Percentiles rank a stretch among this genome's conserved stretches.
These are phyloP conservation scores for Porites divaricata DNA, from an alignment of 92 coral and sea anemone species.

Conservation along the genomic window DNA sequence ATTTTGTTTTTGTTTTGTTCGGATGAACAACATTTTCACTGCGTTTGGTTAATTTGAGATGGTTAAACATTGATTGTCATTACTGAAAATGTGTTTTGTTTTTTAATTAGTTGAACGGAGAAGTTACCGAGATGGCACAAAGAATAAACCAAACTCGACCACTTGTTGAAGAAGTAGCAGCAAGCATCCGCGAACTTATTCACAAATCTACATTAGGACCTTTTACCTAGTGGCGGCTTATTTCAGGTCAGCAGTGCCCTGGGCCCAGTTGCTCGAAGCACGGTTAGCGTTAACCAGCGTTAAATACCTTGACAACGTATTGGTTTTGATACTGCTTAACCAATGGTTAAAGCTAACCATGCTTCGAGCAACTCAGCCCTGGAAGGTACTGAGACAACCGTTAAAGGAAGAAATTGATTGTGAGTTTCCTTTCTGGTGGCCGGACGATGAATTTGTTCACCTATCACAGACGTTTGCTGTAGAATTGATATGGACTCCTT, in stretches of 20 bases:
- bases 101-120: slow-evolving; percentile 57
- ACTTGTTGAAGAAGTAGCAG: slow-evolving; percentile 63
- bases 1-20: neutral
- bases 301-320: too few relatives aligned
- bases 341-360: too few relatives aligned
- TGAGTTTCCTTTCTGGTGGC: too few relatives aligned
- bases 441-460: too few relatives aligned
- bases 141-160: slow-evolving; percentile 65
- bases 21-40: neutral
- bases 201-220: slow-evolving; percentile 17
- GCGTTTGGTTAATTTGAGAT: neutral
- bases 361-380: too few relatives aligned
- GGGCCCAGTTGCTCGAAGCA: too few relatives aligned
- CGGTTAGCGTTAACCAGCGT: too few relatives aligned
- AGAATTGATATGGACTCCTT: too few relatives aligned
- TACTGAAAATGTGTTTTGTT: neutral
- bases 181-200: slow-evolving; percentile 51
- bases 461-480: too few relatives aligned
- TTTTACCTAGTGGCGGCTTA: neutral
- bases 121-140: slow-evolving; percentile 42
- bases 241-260: neutral
- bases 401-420: too few relatives aligned
- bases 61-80: neutral
- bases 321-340: too few relatives aligned
- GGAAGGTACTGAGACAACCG: too few relatives aligned